phyloP scores from a whole-genome alignment of 2,888 invertebrate species.

The Patella ulyssiponensis region DNA sequence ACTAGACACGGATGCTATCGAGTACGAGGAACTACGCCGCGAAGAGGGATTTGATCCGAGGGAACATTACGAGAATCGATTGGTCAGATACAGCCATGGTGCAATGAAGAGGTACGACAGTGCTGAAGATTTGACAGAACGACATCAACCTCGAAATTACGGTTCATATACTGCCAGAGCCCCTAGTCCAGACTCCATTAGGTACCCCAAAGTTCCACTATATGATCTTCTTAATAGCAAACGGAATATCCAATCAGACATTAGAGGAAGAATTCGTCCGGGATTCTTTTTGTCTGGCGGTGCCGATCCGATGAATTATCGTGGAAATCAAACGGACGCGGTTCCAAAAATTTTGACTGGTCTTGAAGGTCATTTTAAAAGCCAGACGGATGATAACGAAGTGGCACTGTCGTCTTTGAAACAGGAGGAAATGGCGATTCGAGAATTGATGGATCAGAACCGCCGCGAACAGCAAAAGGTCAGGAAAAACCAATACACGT shows the following conservation, averaged over 20 bases:
- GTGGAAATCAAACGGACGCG: conserved; percentile 1
- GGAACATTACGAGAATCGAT: conserved; percentile 7
- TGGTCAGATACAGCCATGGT: neutral
- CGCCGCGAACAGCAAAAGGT: conserved; percentile 40
- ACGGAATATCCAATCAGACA: neutral
- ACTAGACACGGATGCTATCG: conserved; percentile 38
- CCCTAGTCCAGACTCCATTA: neutral
- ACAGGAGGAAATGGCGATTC: conserved; percentile 44
- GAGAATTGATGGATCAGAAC: conserved; percentile 44
- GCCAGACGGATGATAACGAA: conserved; percentile 28
- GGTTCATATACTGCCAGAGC: neutral
- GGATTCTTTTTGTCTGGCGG: conserved; percentile 9
- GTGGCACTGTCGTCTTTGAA: conserved; percentile 39
- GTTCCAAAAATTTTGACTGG: conserved; percentile 11
- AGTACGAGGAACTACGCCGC: conserved; percentile 17
- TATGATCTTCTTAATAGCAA: neutral
- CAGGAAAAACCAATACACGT: conserved; percentile 38
- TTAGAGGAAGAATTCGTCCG: conserved; percentile 14
- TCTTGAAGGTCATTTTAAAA: conserved; percentile 19
- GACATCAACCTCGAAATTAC: neutral
- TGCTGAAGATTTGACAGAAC: neutral
- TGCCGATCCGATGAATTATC: neutral
- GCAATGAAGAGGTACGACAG: neutral
- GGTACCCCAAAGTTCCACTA: neutral
- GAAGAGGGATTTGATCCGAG: neutral